Percentiles rank a stretch among this genome's conserved stretches.
phyloP scores from a whole-genome alignment of 1,140 invertebrate genomes.

The Chionoecetes opilio region DNA sequence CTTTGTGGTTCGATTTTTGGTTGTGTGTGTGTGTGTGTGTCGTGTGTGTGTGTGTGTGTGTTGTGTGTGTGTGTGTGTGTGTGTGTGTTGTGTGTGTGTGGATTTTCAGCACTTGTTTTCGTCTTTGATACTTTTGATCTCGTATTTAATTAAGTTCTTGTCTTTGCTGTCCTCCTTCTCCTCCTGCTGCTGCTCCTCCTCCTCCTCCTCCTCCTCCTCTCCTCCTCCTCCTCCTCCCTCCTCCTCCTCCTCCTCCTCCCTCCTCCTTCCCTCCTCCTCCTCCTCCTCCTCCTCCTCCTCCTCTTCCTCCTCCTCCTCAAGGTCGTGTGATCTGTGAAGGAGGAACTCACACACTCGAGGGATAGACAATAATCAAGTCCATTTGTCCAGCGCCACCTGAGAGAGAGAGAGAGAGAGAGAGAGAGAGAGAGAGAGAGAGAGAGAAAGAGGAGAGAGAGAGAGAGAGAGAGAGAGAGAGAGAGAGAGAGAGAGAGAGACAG shows the following conservation, averaged over 20 bases:
- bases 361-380: constrained; percentile 6
- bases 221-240: not conserved
- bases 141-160: not conserved
- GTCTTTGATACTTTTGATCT: not conserved
- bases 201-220: not conserved
- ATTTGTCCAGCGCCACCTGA: not conserved
- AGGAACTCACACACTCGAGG: not conserved
- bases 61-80: not conserved
- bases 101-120: not conserved
- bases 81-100: not conserved
- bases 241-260: not conserved
- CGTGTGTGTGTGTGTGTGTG: too few relatives aligned
- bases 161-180: not conserved
- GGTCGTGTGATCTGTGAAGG: not conserved
- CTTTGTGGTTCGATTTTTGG: not conserved
- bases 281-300: not conserved
- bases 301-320: not conserved
- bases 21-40: too few relatives aligned
- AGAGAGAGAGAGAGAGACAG: not conserved
- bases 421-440: not conserved
- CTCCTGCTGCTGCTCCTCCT: not conserved
- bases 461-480: too few relatives aligned
- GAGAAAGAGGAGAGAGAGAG: too few relatives aligned
- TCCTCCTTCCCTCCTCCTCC: not conserved
- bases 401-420: constrained; percentile 7